Evolutionary conservation across 2,888 invertebrate species (phyloP).

Genomic region (Papilio protenor): DNA sequence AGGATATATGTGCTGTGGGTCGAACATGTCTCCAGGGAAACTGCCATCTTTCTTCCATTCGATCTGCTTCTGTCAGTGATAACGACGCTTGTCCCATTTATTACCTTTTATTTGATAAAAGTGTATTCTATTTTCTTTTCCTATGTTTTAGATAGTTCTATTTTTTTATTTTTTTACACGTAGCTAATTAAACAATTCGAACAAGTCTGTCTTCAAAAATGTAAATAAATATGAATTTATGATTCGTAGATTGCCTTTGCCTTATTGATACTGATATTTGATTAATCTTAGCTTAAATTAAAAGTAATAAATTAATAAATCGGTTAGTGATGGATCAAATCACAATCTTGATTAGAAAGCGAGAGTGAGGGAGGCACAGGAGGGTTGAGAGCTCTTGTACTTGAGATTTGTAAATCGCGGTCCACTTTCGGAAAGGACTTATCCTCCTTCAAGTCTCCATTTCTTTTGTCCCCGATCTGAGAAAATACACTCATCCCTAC

Average conservation of each 20-base stretch:
- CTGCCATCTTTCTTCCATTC: slow-evolving; percentile 62
- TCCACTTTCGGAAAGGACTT: slow-evolving; percentile 61
- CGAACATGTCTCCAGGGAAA: slow-evolving; percentile 55
- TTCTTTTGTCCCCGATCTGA: slow-evolving; percentile 61
- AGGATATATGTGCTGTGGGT: slow-evolving; percentile 35
- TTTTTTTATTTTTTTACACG: background rate
- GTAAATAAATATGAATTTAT: background rate
- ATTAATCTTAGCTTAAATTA: slow-evolving; percentile 4
- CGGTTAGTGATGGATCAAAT: slow-evolving; percentile 48
- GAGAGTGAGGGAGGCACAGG: slow-evolving; percentile 52
- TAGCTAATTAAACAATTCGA: background rate
- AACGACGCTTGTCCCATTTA: slow-evolving; percentile 64
- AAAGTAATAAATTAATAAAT: slow-evolving; percentile 31
- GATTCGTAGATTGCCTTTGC: background rate
- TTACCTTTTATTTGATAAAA: slow-evolving; percentile 54
- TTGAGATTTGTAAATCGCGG: slow-evolving; percentile 74
- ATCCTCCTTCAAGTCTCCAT: slow-evolving; percentile 60
- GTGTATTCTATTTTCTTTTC: slow-evolving; percentile 38
- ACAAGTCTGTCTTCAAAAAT: background rate
- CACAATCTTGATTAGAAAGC: slow-evolving; percentile 54
- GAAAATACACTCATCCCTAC: slow-evolving; percentile 51
- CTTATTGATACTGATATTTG: background rate
- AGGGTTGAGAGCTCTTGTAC: slow-evolving; percentile 74
- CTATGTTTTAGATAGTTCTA: background rate
- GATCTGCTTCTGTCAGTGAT: slow-evolving; percentile 63